Evolutionary conservation across 2,797 vertebrate species (phyloP).

Genomic region (Triplophysa bombifrons): DNA sequence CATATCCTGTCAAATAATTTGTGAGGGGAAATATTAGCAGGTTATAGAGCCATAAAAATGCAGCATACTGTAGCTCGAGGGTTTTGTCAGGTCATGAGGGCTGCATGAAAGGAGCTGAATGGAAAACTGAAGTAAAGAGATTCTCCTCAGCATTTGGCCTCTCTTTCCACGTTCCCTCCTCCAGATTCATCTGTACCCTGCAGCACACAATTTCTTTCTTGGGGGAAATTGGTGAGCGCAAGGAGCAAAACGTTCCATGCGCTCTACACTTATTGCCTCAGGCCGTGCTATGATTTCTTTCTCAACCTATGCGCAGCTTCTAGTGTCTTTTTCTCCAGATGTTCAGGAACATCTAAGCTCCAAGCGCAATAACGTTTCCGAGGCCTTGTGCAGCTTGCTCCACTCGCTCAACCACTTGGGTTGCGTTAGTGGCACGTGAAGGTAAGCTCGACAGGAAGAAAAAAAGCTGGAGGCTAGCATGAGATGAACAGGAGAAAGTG

Average conservation of each 20-base stretch:
- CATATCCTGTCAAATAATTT: slow-evolving; percentile 16
- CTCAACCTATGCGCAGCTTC: slow-evolving; percentile 38
- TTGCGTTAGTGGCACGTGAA: slow-evolving; percentile 20
- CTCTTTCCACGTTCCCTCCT: slow-evolving; percentile 42
- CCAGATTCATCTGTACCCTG: slow-evolving; percentile 46
- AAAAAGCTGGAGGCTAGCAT: slow-evolving; percentile 18
- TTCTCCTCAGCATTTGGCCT: slow-evolving; percentile 48
- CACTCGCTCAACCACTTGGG: slow-evolving; percentile 47
- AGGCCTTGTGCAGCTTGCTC: slow-evolving; percentile 73
- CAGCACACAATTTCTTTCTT: slow-evolving; percentile 41
- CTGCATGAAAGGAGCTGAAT: slow-evolving; percentile 35
- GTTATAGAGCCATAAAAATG: slow-evolving; percentile 21
- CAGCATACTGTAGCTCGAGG: slow-evolving; percentile 17
- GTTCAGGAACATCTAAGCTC: slow-evolving; percentile 70
- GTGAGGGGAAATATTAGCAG: slow-evolving; percentile 14
- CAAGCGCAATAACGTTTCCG: slow-evolving; percentile 35
- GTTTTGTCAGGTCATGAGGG: slow-evolving; percentile 41
- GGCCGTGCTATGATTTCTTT: slow-evolving; percentile 49
- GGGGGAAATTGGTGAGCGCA: slow-evolving; percentile 48
- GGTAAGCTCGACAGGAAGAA: slow-evolving; percentile 35
- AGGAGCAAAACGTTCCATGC: slow-evolving; percentile 50
- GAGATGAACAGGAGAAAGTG: slow-evolving; percentile 61
- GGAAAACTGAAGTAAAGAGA: slow-evolving; percentile 29
- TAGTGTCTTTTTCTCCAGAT: slow-evolving; percentile 49
- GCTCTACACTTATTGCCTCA: slow-evolving; percentile 47